These are phyloP conservation scores for Lutjanus campechanus DNA, from an alignment of 2,797 vertebrate genomes.

Conservation along the genomic window DNA sequence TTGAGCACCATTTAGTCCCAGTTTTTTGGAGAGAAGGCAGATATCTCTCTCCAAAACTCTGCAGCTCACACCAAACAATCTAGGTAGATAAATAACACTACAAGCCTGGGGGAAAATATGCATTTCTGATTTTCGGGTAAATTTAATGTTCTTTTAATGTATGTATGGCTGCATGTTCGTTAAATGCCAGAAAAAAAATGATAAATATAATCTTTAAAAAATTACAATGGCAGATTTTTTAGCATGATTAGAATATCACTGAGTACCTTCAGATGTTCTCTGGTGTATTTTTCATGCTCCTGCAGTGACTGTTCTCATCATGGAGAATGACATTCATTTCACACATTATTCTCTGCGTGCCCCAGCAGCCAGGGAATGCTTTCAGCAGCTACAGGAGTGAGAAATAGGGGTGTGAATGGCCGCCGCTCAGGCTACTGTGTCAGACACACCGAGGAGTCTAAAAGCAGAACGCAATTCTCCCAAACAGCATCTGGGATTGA, in stretches of 20 bases:
- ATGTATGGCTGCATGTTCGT: too few relatives aligned
- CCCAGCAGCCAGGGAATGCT: conserved; percentile 20
- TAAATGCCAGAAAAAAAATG: too few relatives aligned
- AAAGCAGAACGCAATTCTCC: conserved; percentile 44
- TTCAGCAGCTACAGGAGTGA: conserved; percentile 29
- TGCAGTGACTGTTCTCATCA: conserved; percentile 15
- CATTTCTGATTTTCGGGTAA: too few relatives aligned
- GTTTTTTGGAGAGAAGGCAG: too few relatives aligned
- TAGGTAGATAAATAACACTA: too few relatives aligned
- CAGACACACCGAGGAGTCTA: conserved; percentile 27
- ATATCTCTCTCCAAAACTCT: too few relatives aligned
- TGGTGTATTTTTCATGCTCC: conserved; percentile 5
- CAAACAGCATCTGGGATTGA: conserved; percentile 43
- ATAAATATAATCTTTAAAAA: too few relatives aligned
- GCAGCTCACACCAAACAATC: too few relatives aligned
- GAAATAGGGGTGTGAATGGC: conserved; percentile 44
- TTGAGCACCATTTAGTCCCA: too few relatives aligned
- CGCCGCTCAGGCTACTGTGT: conserved; percentile 28
- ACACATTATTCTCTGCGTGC: conserved; percentile 26
- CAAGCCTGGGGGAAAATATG: too few relatives aligned
- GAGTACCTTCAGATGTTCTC: not conserved
- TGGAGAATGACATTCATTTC: conserved; percentile 47
- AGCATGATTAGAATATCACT: conserved; percentile 38
- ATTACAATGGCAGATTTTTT: too few relatives aligned
- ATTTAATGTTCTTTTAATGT: too few relatives aligned